Conservation (phyloP, 2,113 vertebrate species). For the Ondatra zibethicus region DNA sequence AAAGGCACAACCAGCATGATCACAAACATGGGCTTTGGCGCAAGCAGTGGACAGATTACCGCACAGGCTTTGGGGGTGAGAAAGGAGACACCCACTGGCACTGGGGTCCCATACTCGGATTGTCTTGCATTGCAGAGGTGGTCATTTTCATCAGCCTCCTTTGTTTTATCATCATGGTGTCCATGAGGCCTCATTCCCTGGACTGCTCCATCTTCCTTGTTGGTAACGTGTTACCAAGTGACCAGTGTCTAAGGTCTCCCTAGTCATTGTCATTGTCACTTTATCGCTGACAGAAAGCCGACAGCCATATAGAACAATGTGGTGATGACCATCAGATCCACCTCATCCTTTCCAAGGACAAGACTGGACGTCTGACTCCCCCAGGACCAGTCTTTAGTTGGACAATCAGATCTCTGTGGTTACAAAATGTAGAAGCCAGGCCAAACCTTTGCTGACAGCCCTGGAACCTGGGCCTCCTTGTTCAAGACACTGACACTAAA, state of each 20-base stretch:
- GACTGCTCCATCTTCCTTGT: conserved; percentile 84
- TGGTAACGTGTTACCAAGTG: conserved; percentile 77
- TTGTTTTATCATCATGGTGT: conserved; percentile 83
- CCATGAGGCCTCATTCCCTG: conserved; percentile 75
- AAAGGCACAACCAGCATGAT: conserved; percentile 84
- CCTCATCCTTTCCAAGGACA: conserved; percentile 85
- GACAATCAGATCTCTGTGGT: conserved; percentile 81
- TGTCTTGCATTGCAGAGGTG: conserved; percentile 80
- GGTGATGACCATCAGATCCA: conserved; percentile 83
- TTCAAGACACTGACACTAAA: conserved; percentile 82
- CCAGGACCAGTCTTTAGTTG: conserved; percentile 83
- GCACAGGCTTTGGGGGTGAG: conserved; percentile 80
- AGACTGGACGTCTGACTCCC: conserved; percentile 83
- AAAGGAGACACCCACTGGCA: conserved; percentile 82
- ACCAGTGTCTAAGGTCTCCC: conserved; percentile 83
- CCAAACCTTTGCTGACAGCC: conserved; percentile 84
- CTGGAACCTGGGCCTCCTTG: conserved; percentile 79
- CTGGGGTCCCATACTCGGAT: conserved; percentile 80
- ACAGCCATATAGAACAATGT: conserved; percentile 84
- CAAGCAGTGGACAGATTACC: conserved; percentile 81
- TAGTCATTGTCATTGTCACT: conserved; percentile 82
- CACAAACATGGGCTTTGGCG: conserved; percentile 83
- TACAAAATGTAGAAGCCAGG: conserved; percentile 84
- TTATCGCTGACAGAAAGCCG: conserved; percentile 83
- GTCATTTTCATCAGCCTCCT: conserved; percentile 73